phyloP scores from a whole-genome alignment of 1,140 invertebrate species.

The Drosophila pectinifera region DNA sequence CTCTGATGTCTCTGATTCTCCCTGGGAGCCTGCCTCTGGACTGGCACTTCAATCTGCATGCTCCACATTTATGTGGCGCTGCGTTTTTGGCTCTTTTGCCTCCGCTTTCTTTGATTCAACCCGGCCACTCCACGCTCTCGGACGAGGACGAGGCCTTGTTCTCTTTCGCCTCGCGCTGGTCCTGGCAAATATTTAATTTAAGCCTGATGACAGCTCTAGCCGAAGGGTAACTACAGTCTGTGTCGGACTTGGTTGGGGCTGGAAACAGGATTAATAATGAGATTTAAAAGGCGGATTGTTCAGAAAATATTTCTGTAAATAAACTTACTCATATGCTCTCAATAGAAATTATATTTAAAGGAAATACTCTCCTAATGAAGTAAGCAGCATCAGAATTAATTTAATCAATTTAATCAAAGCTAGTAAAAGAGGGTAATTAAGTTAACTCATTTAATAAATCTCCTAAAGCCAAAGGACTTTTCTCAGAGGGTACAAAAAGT shows the following conservation, averaged over 20 bases:
- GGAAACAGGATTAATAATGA: background rate
- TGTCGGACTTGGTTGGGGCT: constrained; percentile 4
- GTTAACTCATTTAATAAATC: background rate
- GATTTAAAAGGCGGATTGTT: no score
- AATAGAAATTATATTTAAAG: background rate
- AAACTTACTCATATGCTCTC: no score
- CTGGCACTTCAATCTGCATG: constrained; percentile 78
- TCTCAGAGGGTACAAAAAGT: background rate
- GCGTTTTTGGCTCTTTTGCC: constrained; percentile 58
- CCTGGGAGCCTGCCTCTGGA: constrained; percentile 16
- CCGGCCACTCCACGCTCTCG: background rate
- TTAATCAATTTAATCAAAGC: no score
- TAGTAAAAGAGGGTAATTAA: background rate
- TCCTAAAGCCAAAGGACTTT: background rate
- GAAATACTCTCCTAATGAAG: background rate
- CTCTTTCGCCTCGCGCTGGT: constrained; percentile 3
- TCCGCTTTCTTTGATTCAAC: constrained; percentile 44
- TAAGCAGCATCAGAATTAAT: no score
- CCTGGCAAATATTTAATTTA: constrained; percentile 76
- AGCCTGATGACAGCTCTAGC: constrained; percentile 22
- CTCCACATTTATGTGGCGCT: constrained; percentile 74
- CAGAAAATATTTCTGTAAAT: background rate
- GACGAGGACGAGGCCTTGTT: background rate
- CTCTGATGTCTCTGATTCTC: constrained; percentile 36
- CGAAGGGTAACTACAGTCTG: constrained; percentile 27